Percentiles rank a stretch among this genome's conserved stretches.
These are phyloP conservation scores for Hoplodrina blanda DNA, from an alignment of 2,888 invertebrate genomes.

Conservation along the genomic window DNA sequence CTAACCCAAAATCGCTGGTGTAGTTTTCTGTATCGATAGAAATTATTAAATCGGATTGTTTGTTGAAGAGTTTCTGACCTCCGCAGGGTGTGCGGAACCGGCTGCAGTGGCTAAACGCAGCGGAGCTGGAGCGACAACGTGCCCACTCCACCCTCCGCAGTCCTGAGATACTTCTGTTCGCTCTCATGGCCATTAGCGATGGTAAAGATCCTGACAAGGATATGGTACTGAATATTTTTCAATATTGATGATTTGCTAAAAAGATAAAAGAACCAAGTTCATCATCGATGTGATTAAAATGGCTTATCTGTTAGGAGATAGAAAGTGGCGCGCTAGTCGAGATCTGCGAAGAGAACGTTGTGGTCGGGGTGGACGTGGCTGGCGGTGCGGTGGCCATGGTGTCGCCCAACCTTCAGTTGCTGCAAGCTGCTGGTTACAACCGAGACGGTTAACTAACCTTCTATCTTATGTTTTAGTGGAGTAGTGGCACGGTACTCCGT, in stretches of 20 bases:
- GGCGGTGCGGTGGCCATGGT: constrained; percentile 74
- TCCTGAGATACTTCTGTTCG: constrained; percentile 77
- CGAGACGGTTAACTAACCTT: constrained; percentile 70
- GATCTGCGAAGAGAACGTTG: constrained; percentile 78
- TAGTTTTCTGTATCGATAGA: no score
- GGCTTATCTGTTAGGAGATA: constrained; percentile 71
- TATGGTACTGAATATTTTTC: constrained; percentile 34
- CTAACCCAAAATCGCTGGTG: no score
- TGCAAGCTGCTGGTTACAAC: constrained; percentile 78
- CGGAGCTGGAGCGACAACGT: constrained; percentile 80
- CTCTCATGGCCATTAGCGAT: constrained; percentile 75
- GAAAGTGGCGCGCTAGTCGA: constrained; percentile 78
- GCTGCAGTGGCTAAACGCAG: constrained; percentile 76
- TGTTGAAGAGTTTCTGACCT: neutral
- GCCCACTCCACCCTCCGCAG: constrained; percentile 78
- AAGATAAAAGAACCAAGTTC: no score
- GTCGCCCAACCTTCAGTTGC: constrained; percentile 74
- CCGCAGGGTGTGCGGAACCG: constrained; percentile 73
- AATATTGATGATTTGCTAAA: neutral
- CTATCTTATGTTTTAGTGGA: neutral
- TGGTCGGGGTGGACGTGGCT: constrained; percentile 73
- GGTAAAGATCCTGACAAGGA: constrained; percentile 66
- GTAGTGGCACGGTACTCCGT: no score
- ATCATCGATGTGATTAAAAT: neutral
- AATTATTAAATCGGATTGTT: neutral